Conservation (phyloP, 2,113 vertebrate species). For the Pterocles gutturalis region DNA sequence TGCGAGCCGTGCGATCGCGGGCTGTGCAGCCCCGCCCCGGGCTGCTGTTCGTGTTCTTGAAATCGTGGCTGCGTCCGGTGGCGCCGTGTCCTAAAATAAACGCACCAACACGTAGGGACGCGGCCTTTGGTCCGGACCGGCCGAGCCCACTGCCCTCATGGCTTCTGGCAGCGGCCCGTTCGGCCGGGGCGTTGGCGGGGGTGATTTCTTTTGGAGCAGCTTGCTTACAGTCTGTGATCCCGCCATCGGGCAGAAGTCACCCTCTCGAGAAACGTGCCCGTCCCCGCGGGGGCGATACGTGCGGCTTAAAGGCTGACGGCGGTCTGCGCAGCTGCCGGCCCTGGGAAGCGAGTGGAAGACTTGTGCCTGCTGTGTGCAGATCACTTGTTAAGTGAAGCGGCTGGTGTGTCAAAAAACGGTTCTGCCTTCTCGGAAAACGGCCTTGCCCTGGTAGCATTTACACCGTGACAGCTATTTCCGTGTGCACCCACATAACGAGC, state of each 20-base stretch:
- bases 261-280: fast-evolving
- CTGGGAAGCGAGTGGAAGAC: not conserved
- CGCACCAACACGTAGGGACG: fast-evolving
- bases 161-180: no score
- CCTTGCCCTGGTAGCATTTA: not conserved
- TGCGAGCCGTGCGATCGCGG: fast-evolving
- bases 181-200: fast-evolving
- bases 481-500: fast-evolving
- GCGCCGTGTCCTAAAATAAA: not conserved
- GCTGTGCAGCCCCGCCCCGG: fast-evolving
- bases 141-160: fast-evolving
- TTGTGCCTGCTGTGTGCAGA: fast-evolving
- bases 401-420: not conserved
- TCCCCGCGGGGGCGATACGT: fast-evolving
- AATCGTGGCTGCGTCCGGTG: fast-evolving
- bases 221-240: fast-evolving
- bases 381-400: not conserved
- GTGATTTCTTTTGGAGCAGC: no score
- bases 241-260: not conserved
- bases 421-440: not conserved
- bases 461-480: not conserved
- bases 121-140: fast-evolving
- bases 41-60: not conserved
- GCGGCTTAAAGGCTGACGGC: not conserved
- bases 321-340: fast-evolving